These are phyloP conservation scores for Agelaius tricolor DNA, from an alignment of 2,113 vertebrate species.

Conservation along the genomic window DNA sequence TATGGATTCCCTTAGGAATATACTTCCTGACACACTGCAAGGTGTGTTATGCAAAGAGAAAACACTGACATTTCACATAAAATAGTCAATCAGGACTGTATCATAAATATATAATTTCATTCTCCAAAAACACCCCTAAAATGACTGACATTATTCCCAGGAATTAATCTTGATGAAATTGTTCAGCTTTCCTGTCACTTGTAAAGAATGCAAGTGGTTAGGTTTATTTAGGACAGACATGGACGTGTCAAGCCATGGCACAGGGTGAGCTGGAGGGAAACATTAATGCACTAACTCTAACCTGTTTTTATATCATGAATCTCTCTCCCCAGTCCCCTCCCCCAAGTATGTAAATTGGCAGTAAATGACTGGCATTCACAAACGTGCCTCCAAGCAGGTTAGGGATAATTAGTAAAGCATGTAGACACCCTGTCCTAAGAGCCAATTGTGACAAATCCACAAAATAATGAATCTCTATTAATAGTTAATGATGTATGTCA, in stretches of 20 bases:
- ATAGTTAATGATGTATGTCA: constrained; percentile 68
- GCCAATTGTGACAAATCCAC: constrained; percentile 67
- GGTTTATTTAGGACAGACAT: constrained; percentile 61
- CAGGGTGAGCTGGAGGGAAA: constrained; percentile 49
- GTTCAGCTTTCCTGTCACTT: constrained; percentile 41
- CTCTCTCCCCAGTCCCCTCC: neutral
- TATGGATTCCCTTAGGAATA: constrained; percentile 11
- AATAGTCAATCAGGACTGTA: neutral
- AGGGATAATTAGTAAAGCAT: constrained; percentile 73
- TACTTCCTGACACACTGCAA: constrained; percentile 5
- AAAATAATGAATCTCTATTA: constrained; percentile 70
- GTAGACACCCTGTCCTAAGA: constrained; percentile 66
- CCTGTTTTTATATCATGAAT: constrained; percentile 22
- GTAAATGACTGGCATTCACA: constrained; percentile 72
- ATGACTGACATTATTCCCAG: neutral
- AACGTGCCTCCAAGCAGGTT: constrained; percentile 70
- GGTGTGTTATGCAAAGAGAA: constrained; percentile 7
- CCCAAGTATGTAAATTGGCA: constrained; percentile 59
- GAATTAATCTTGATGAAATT: constrained; percentile 39
- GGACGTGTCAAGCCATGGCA: constrained; percentile 31
- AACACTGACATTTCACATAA: neutral
- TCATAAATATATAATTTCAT: constrained; percentile 2
- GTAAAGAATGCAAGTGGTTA: constrained; percentile 40
- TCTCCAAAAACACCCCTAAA: neutral
- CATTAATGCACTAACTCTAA: constrained; percentile 27